These are phyloP conservation scores for Ditylenchus dipsaci DNA, from an alignment of 1,140 invertebrate genomes.

Conservation along the genomic window DNA sequence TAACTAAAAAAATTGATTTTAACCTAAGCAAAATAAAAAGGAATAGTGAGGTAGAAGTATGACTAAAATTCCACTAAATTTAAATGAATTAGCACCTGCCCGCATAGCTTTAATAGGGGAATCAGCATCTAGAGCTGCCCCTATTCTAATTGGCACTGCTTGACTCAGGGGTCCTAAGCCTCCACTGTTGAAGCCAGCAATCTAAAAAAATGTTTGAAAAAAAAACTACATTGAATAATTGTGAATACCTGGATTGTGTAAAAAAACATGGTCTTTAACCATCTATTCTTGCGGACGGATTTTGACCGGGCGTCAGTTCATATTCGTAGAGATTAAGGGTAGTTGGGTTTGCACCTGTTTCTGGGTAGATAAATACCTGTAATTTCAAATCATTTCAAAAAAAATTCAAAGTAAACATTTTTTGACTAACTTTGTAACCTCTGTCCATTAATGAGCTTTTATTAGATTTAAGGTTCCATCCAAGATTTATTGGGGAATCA, in stretches of 20 bases:
- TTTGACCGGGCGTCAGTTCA: not conserved
- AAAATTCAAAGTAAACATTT: conserved; percentile 9
- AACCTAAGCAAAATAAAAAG: not conserved
- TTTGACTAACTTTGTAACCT: conserved; percentile 19
- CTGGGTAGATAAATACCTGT: conserved; percentile 7
- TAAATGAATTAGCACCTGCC: not conserved
- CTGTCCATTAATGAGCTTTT: conserved; percentile 7
- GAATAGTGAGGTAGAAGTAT: not conserved
- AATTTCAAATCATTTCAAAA: not conserved
- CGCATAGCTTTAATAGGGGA: not conserved
- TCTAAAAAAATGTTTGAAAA: conserved; percentile 3
- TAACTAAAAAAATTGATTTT: no score
- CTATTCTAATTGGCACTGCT: not conserved
- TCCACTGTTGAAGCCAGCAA: not conserved
- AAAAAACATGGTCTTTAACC: not conserved
- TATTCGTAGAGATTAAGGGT: not conserved
- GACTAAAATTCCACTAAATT: not conserved
- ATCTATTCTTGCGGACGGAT: conserved; percentile 5
- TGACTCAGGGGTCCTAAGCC: not conserved
- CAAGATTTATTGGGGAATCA: not conserved
- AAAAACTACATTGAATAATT: no score
- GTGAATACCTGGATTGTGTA: not conserved
- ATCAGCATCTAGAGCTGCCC: not conserved
- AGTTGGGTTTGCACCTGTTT: not conserved
- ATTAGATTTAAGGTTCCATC: conserved; percentile 3